These are phyloP conservation scores for Corydoras maculifer DNA, from an alignment of 2,113 vertebrate species.

Conservation along the genomic window DNA sequence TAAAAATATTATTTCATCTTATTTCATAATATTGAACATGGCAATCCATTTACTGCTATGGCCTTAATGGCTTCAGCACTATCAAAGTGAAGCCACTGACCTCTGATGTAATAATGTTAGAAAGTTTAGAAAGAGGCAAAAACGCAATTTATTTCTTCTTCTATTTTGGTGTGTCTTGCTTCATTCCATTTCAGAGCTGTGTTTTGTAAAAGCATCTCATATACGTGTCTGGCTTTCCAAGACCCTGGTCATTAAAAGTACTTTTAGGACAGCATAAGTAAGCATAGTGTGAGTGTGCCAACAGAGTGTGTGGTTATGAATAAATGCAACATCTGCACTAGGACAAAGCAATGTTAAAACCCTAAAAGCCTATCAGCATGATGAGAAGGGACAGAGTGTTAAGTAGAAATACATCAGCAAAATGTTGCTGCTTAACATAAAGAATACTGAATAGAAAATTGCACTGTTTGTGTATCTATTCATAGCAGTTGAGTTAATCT, in stretches of 20 bases:
- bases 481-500: too few species aligned
- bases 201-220: background rate
- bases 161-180: background rate
- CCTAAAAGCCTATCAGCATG: background rate
- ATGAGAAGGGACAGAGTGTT: background rate
- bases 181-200: background rate
- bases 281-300: background rate
- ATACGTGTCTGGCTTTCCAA: conserved; percentile 11
- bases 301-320: background rate
- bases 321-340: background rate
- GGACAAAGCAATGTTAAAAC: conserved; percentile 11
- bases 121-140: too few species aligned
- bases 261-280: background rate
- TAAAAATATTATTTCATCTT: too few species aligned
- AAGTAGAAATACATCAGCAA: conserved; percentile 3
- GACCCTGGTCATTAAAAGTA: background rate
- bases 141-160: background rate
- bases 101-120: too few species aligned
- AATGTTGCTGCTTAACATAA: background rate
- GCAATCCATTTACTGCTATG: too few species aligned
- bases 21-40: too few species aligned
- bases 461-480: too few species aligned
- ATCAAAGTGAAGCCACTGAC: too few species aligned
- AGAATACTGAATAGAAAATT: background rate
- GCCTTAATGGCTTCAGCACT: too few species aligned